Conservation (phyloP, 2,888 invertebrate species). For the Melikaiella ostensackeni region DNA sequence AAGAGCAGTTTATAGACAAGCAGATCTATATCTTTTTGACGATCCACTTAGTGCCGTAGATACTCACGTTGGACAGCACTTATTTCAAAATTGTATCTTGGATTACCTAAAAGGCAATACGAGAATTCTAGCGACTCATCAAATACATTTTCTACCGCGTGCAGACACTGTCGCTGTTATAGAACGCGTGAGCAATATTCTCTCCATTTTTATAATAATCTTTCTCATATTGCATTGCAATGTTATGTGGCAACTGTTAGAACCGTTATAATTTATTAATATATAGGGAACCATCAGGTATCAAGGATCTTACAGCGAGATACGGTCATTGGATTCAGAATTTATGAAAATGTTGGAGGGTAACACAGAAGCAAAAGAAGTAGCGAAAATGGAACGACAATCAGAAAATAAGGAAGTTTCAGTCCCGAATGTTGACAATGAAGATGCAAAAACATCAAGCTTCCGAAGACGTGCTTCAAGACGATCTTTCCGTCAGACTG, state of each 20-base stretch:
- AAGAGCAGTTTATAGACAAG: slow-evolving; percentile 86
- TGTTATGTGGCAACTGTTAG: neutral
- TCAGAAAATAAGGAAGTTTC: neutral
- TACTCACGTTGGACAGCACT: slow-evolving; percentile 85
- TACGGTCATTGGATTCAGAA: slow-evolving; percentile 68
- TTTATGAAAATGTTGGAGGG: slow-evolving; percentile 55
- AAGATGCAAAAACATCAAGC: neutral
- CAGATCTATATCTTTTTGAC: slow-evolving; percentile 89
- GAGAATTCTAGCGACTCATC: slow-evolving; percentile 84
- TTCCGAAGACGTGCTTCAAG: neutral
- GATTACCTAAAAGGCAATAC: slow-evolving; percentile 80
- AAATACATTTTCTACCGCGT: slow-evolving; percentile 82
- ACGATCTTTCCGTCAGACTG: neutral
- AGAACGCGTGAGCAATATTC: slow-evolving; percentile 68
- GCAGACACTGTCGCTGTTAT: slow-evolving; percentile 76
- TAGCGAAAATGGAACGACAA: slow-evolving; percentile 32
- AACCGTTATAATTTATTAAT: slow-evolving; percentile 1
- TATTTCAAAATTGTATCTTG: slow-evolving; percentile 86
- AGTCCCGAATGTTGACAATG: neutral
- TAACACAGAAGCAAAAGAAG: slow-evolving; percentile 32
- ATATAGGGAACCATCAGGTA: slow-evolving; percentile 64
- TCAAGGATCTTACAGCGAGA: slow-evolving; percentile 71
- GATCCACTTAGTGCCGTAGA: slow-evolving; percentile 92
- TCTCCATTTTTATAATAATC: neutral
- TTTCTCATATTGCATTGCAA: neutral